Evolutionary conservation across 2,797 vertebrate genomes (phyloP).

Genomic region (Rhynchonycteris naso): DNA sequence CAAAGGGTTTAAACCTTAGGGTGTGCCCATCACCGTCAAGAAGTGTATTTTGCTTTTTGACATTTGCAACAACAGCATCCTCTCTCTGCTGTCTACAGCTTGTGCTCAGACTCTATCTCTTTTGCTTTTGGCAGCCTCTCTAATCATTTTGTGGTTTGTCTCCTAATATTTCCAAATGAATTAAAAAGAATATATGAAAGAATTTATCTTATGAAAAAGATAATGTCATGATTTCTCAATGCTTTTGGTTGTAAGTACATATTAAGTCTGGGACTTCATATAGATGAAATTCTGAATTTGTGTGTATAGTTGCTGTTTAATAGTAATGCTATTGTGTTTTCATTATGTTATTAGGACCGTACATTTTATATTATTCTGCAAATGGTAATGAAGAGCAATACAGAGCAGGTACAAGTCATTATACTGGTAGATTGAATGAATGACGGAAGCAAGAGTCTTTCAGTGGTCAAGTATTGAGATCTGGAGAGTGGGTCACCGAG

Average conservation of each 20-base stretch:
- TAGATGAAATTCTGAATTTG: not conserved
- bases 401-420: not conserved
- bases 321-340: not conserved
- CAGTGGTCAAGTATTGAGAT: not conserved
- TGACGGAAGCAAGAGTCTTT: not conserved
- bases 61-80: not conserved
- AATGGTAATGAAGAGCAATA: conserved; percentile 1
- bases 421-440: not conserved
- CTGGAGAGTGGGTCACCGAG: not conserved
- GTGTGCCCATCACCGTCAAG: not conserved
- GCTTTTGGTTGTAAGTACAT: not conserved
- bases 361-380: conserved; percentile 29
- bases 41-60: not conserved
- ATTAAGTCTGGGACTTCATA: not conserved
- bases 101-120: not conserved
- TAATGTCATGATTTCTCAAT: not conserved
- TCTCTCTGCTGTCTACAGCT: not conserved
- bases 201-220: not conserved
- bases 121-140: not conserved
- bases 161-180: conserved; percentile 28
- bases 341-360: not conserved
- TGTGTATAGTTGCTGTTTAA: not conserved
- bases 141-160: conserved; percentile 19
- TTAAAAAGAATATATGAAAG: conserved; percentile 38
- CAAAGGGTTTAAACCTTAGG: not conserved